Evolutionary conservation across 2,113 vertebrate species (phyloP), one percentile per base, ranked within the genome.

Genomic region (Pipa parva): DNA sequence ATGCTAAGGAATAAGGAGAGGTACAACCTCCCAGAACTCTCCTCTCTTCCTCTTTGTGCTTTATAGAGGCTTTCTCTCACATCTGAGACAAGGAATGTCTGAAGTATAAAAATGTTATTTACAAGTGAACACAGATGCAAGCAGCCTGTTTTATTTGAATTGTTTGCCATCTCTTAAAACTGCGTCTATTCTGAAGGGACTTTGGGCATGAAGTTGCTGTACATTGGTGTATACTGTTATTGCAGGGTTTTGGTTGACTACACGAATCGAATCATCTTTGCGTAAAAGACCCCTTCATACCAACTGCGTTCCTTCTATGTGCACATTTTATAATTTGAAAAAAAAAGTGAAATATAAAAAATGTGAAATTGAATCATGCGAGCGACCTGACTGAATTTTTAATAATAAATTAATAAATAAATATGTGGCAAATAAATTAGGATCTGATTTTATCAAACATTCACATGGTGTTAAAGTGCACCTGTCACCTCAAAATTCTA

Each of bases 101-200:
- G 57, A 70, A 70, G 66, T 70, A 70, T 61, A 70, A 70, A 70
- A 70, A 70, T 70, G 66, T 33, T 70, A 70, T 70, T 70, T 70
- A 70, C 66, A 70, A 61, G 58, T 45, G 66, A 70, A 46, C 57
- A 70, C 66, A 70, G 66, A 70, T 61, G 58, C 58, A 70, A 61
- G 11, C 48, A 60, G 48, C 46, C 66, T 55, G 24, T 29, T 18
- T 39, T 54, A 49, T 31, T n/a, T 15, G 48, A 26, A 31, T 48
- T 54, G 66, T 48, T 58, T 70, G 56, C 50, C 65, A 51, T 48
- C 25, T 60, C 46, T 59, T 48, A 42, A n/a, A n/a, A n/a, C n/a
- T n/a, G n/a, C n/a, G n/a, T n/a, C n/a, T n/a, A n/a, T 5, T 17
- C 39, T 31, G 5, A 42, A 42, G 3, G n/a, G 13, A 13, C 15